Conservation (phyloP, 2,113 vertebrate genomes). For the Tylochromis polylepis region DNA sequence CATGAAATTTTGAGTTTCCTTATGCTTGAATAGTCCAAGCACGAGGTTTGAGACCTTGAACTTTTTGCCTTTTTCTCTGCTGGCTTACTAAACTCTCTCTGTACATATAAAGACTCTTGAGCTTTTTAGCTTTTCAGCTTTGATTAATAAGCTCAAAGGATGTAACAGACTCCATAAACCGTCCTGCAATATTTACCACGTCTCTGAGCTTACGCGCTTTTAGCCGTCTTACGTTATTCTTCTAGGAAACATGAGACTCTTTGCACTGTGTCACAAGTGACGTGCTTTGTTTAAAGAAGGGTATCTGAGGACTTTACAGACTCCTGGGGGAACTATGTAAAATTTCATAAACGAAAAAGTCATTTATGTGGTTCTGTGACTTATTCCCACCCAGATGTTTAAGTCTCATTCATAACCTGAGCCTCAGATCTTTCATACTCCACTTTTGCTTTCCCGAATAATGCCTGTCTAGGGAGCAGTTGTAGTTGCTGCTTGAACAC, state of each 20-base stretch:
- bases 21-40: slow-evolving; percentile 38
- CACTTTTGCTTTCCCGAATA: neutral
- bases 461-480: neutral
- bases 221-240: slow-evolving; percentile 21
- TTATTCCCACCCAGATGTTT: neutral
- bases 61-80: slow-evolving; percentile 40
- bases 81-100: slow-evolving; percentile 36
- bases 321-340: neutral
- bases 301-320: slow-evolving; percentile 6
- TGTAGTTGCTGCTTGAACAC: slow-evolving; percentile 44
- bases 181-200: slow-evolving; percentile 21
- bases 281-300: neutral
- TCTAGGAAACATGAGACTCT: slow-evolving; percentile 9
- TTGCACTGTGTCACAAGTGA: slow-evolving; percentile 31
- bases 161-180: slow-evolving; percentile 46
- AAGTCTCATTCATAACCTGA: neutral
- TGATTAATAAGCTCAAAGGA: slow-evolving; percentile 49
- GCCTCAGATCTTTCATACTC: neutral
- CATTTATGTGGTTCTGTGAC: neutral
- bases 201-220: slow-evolving; percentile 8
- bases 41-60: slow-evolving; percentile 35
- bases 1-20: slow-evolving; percentile 31
- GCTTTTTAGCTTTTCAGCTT: slow-evolving; percentile 25
- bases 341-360: neutral
- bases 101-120: slow-evolving; percentile 6